Conservation (phyloP, 2,113 vertebrate genomes). For the Embiotoca jacksoni region DNA sequence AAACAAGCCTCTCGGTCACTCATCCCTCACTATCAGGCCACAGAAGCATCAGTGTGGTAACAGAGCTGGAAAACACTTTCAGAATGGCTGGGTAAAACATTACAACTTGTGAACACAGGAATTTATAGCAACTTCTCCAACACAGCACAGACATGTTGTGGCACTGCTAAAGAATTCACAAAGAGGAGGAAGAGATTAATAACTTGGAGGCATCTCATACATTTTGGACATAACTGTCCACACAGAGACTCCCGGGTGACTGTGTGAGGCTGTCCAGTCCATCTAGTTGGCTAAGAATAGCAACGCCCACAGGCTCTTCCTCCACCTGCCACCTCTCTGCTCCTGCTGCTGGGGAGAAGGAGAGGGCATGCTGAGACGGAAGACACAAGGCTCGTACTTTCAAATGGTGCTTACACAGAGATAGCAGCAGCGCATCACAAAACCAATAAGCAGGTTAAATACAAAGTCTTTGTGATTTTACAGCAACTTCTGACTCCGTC, state of each 20-base stretch:
- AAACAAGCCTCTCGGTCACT: conserved; percentile 36
- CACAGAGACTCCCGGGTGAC: conserved; percentile 57
- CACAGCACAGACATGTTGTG: background rate
- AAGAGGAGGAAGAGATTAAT: conserved; percentile 39
- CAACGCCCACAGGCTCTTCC: conserved; percentile 9
- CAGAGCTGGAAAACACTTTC: background rate
- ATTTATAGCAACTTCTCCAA: background rate
- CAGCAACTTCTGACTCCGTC: background rate
- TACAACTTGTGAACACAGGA: background rate
- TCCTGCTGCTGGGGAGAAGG: conserved; percentile 22
- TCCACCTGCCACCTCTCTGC: conserved; percentile 52
- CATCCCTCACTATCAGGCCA: conserved; percentile 1
- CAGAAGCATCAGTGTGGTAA: conserved; percentile 2
- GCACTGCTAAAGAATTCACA: background rate
- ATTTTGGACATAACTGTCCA: conserved; percentile 53
- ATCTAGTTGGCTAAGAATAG: conserved; percentile 69
- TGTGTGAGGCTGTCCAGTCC: conserved; percentile 52
- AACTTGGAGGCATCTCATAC: conserved; percentile 49
- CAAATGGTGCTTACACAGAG: background rate
- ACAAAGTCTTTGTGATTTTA: conserved; percentile 5
- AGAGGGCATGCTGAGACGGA: conserved; percentile 9
- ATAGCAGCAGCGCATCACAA: background rate
- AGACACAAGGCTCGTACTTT: conserved; percentile 2
- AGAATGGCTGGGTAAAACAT: background rate
- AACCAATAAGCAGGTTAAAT: conserved; percentile 21